Base-by-base conservation (phyloP, 2,888 invertebrate species). In the Melanostoma scalare region DNA sequence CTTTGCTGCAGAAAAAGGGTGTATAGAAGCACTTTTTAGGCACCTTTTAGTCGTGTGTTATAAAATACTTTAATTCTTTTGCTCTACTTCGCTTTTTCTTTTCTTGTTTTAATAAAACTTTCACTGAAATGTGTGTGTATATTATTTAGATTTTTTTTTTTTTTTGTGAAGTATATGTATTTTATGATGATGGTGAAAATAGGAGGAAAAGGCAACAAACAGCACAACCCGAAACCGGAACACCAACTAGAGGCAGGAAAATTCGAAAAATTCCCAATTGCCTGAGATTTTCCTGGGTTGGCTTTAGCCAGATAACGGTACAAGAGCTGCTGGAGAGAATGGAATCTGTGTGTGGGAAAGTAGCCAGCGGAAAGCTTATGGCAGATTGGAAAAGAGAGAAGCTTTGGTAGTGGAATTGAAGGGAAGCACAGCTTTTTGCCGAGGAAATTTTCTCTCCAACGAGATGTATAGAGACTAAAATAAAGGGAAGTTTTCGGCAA, bases 181-280 rank as follows among this genome's bases (percentile, higher is more conserved):
- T 78, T 85, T 84, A 86, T 86, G 85, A 86, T 86, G 86, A 86
- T 86, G 86, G 86, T 86, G 85, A 86, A 87, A 86, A 86, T 89
- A 90, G 90, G 89, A 90, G 88, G 88, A 91, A 88, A 91, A 91
- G 91, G 90, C 91, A 91, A 90, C 91, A 90, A 90, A 91, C 91
- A 91, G 90, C 91, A 91, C 91, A 90, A 91, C 91, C 91, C 91
- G 91, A 91, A 91, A 91, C 91, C 91, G 91, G 91, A 91, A 91
- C 91, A 91, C 91, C 91, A 91, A 91, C 91, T 91, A 90, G 91
- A 90, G 87, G 86, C 88, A 84, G 74, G 61, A 60, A 48, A 75
- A 52, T 79, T 84, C 71, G 55, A 79, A 79, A 82, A 82, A 79
- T 67, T 79, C 71, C 67, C 79, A 71, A 75, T 60, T 79, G 84